phyloP scores from a whole-genome alignment of 2,797 vertebrate species.

The Peromyscus melanophrys region DNA sequence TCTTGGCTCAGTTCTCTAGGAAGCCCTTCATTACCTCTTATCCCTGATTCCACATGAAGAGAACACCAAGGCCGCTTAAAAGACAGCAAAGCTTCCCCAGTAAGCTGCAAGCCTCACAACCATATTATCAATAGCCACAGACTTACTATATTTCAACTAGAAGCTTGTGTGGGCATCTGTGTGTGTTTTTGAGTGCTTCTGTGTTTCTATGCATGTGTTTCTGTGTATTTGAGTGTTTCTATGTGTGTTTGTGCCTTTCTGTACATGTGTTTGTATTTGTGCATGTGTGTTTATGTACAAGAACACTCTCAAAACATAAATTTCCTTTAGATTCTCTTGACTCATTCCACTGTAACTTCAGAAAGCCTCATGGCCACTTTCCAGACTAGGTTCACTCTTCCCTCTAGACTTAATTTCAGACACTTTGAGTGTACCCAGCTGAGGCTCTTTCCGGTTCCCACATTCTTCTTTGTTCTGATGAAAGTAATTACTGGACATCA shows the following conservation, averaged over 20 bases:
- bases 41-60: neutral
- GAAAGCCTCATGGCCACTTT: slow-evolving; percentile 3
- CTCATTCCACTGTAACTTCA: neutral
- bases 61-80: neutral
- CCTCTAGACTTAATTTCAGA: slow-evolving; percentile 5
- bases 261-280: neutral
- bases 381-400: neutral
- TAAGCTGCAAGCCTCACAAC: neutral
- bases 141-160: neutral
- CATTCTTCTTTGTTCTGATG: neutral
- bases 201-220: neutral
- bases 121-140: neutral
- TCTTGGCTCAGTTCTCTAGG: neutral
- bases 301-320: neutral
- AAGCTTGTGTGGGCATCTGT: neutral
- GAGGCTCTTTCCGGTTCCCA: neutral
- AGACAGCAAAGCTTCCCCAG: neutral
- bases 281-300: neutral
- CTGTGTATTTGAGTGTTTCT: neutral
- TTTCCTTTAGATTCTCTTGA: neutral
- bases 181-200: neutral
- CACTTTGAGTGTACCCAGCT: neutral
- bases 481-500: slow-evolving; percentile 21
- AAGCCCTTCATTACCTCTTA: neutral
- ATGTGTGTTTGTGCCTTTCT: neutral